These are phyloP conservation scores for Tragelaphus scriptus DNA, from an alignment of 2,113 vertebrate genomes.

Conservation along the genomic window DNA sequence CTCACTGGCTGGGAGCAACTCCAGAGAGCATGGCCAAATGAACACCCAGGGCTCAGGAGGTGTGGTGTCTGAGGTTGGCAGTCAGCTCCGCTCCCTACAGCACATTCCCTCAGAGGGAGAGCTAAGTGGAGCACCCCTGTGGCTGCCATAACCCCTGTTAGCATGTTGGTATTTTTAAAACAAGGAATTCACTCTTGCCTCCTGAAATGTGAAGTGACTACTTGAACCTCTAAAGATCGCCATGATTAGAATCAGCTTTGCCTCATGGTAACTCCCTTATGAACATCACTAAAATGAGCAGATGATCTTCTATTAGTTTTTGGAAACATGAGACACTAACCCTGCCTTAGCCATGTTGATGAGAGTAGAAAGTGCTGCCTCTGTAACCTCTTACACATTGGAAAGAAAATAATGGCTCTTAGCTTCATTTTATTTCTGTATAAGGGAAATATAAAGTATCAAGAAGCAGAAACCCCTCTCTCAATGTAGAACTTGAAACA, in stretches of 20 bases:
- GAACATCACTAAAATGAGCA: background rate
- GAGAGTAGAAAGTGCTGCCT: background rate
- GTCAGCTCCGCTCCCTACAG: background rate
- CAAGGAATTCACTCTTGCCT: background rate
- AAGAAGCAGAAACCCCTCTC: background rate
- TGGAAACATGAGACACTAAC: background rate
- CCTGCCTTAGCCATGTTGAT: background rate
- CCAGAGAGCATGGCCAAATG: fast-evolving
- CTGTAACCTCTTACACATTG: background rate
- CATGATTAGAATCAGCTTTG: background rate
- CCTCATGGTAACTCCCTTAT: background rate
- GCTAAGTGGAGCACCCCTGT: background rate
- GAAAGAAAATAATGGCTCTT: background rate
- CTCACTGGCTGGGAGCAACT: background rate
- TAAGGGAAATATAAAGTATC: background rate
- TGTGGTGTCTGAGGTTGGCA: background rate
- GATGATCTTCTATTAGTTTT: background rate
- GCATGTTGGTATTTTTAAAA: background rate
- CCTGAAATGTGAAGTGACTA: background rate
- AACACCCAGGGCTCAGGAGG: background rate
- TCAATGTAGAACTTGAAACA: background rate
- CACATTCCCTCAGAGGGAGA: background rate
- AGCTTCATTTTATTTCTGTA: background rate
- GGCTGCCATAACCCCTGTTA: no score
- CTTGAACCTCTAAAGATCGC: background rate